Percentiles rank a stretch among this genome's conserved stretches.
phyloP scores from a whole-genome alignment of 1,140 invertebrate species.

The Conus betulinus region DNA sequence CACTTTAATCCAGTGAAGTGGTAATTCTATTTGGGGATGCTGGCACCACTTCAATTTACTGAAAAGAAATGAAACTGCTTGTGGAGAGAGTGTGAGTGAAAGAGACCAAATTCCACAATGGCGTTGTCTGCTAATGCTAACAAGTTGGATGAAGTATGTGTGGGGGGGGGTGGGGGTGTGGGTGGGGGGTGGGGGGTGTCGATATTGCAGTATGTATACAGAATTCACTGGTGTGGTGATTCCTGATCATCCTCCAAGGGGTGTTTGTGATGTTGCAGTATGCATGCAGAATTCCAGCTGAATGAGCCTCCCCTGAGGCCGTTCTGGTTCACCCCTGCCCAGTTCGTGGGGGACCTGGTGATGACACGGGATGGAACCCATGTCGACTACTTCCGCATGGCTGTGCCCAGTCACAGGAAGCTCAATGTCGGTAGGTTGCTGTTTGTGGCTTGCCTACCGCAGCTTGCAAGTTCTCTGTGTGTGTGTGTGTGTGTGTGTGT shows the following conservation, averaged over 20 bases:
- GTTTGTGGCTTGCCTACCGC: too few species aligned
- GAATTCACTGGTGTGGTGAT: background rate
- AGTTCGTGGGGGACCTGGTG: constrained; percentile 72
- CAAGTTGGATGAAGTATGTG: background rate
- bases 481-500: background rate
- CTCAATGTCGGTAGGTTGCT: constrained; percentile 74
- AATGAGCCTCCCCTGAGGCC: constrained; percentile 75
- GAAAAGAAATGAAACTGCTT: too few species aligned
- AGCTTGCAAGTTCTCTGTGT: background rate
- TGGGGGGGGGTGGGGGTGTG: background rate
- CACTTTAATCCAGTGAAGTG: too few species aligned
- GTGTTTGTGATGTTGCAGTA: constrained; percentile 56
- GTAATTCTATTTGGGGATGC: too few species aligned
- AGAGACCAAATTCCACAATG: too few species aligned
- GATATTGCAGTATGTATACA: background rate
- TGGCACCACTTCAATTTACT: too few species aligned
- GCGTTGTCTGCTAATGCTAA: too few species aligned
- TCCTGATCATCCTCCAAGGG: background rate
- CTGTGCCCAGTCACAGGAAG: constrained; percentile 68
- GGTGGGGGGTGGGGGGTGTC: background rate
- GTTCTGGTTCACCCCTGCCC: constrained; percentile 77
- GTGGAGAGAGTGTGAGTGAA: too few species aligned
- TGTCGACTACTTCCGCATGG: constrained; percentile 70
- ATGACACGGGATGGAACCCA: constrained; percentile 62
- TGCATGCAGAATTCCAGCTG: constrained; percentile 76